phyloP scores from a whole-genome alignment of 2,797 vertebrate genomes.

The Argentina silus region DNA sequence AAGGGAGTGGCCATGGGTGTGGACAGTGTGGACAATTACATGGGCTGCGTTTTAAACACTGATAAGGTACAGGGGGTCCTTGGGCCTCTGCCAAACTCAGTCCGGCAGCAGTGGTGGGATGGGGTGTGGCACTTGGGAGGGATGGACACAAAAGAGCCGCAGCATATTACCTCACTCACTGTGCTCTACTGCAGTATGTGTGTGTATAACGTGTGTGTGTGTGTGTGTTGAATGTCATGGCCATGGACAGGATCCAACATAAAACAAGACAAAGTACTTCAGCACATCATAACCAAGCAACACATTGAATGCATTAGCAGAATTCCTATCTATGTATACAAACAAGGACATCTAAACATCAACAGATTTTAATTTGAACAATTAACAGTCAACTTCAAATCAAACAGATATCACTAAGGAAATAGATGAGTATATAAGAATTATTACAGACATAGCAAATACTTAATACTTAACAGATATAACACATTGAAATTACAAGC shows the following conservation, averaged over 20 bases:
- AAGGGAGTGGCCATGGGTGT: neutral
- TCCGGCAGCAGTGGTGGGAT: slow-evolving; percentile 4
- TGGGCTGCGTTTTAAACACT: slow-evolving; percentile 12
- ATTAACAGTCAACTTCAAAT: neutral
- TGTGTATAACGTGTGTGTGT: slow-evolving; percentile 17
- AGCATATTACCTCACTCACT: slow-evolving; percentile 23
- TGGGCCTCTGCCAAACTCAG: slow-evolving; percentile 14
- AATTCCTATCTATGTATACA: neutral
- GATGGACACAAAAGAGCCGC: slow-evolving; percentile 26
- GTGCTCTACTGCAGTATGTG: slow-evolving; percentile 20
- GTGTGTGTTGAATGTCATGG: neutral
- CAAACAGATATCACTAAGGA: neutral
- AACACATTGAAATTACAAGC: neutral
- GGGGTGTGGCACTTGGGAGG: slow-evolving; percentile 69
- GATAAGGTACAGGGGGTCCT: slow-evolving; percentile 9
- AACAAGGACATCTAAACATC: neutral
- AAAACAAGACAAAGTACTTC: neutral
- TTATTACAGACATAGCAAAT: neutral
- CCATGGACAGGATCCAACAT: neutral
- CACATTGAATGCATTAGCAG: neutral
- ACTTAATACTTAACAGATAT: neutral
- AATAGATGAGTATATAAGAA: neutral
- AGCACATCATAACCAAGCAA: neutral
- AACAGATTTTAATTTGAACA: neutral
- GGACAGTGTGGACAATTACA: neutral